Evolutionary conservation across 2,888 invertebrate genomes (phyloP), one percentile per base, ranked within the genome.

Genomic region (Phyllotreta cruciferae): DNA sequence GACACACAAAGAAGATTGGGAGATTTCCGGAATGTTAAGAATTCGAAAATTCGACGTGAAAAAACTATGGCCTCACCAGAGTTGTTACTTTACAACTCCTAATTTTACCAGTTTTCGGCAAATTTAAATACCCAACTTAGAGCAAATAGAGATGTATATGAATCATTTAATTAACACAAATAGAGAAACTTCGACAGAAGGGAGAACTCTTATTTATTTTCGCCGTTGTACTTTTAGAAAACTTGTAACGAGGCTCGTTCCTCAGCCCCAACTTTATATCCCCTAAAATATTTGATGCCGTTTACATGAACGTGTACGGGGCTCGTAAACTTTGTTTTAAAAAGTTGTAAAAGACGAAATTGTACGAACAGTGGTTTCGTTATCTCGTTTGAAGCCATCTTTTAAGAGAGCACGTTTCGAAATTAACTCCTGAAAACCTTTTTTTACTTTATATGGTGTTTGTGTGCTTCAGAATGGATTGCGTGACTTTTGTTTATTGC

Each of bases 1-100:
- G 56, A 44, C 56, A 56, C 44, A 56, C 56, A 56, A 42, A 56
- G 54, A 13, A 36, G 42, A 54, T 54, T 36, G 41, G 56, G 44
- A 24, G 36, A 10, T 44, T 24, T 41, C 42, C 42, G 44, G 56
- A 56, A 42, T 9, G 44, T 38, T 45, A 44, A 13, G 56, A 35
- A 56, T 36, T 36, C 56, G 35, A 44, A 56, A 24, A 24, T 24
- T 24, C 24, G 24, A 24, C 24, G 2, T 24, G 24, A 24, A 24
- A 24, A 24, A 24, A 24, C 24, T 4, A 24, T 24, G 4, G 2
- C 24, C 24, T 24, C 24, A 3, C 4, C 24, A 24, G 24, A 4
- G 4, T 24, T 24, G 24, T 24, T 24, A 24, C 24, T 24, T 24
- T 24, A 24, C 24, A 24, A 24, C 24, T 24, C 24, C 24, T 24